phyloP scores from a whole-genome alignment of 2,797 vertebrate genomes.

The Schizopygopsis pylzovi region DNA sequence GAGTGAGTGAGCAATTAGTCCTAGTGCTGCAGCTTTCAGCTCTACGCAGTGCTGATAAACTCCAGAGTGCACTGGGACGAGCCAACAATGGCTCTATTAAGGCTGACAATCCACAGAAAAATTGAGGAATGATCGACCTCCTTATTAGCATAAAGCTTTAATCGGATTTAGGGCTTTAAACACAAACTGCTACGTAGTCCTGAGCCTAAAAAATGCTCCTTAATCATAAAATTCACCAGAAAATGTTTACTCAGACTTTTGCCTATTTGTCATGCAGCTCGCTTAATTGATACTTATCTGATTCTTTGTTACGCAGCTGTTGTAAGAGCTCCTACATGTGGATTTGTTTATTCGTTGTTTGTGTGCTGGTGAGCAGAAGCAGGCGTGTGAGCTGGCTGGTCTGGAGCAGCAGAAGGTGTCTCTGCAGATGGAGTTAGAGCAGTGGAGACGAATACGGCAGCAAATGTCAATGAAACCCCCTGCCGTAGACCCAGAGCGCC shows the following conservation, averaged over 20 bases:
- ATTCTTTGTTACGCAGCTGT: constrained; percentile 7
- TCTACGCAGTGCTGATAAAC: constrained; percentile 59
- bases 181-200: constrained; percentile 14
- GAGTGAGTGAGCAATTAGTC: constrained; percentile 49
- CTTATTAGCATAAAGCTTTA: constrained; percentile 68
- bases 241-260: constrained; percentile 42
- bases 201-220: constrained; percentile 26
- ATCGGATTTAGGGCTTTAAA: constrained; percentile 46
- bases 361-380: constrained; percentile 76
- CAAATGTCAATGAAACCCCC: constrained; percentile 53
- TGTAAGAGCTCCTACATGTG: constrained; percentile 18
- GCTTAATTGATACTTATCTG: constrained; percentile 34
- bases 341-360: constrained; percentile 36
- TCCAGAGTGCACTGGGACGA: constrained; percentile 65
- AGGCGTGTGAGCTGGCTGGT: constrained; percentile 84
- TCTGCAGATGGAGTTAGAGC: constrained; percentile 86
- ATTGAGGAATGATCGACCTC: constrained; percentile 65
- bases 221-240: constrained; percentile 43
- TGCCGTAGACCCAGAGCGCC: constrained; percentile 55
- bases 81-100: constrained; percentile 70
- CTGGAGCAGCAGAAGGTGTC: constrained; percentile 88
- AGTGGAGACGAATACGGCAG: constrained; percentile 73
- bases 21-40: constrained; percentile 46
- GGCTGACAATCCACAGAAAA: constrained; percentile 68
- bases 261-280: constrained; percentile 19